These are phyloP conservation scores for Gallinago media DNA, from an alignment of 2,113 vertebrate genomes.

Conservation along the genomic window DNA sequence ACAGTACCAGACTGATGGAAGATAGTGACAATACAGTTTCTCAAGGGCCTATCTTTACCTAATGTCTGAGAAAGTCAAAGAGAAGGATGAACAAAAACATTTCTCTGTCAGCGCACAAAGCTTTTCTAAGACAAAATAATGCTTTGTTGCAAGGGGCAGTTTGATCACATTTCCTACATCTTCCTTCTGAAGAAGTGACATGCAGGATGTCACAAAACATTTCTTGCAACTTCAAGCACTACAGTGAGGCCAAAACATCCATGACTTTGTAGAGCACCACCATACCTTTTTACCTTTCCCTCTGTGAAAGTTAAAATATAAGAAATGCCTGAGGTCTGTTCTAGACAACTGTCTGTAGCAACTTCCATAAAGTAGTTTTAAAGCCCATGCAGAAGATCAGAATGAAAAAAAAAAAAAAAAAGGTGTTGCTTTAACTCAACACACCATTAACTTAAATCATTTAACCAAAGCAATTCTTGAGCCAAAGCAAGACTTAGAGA, in stretches of 20 bases:
- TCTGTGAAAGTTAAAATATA: not conserved
- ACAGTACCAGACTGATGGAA: not conserved
- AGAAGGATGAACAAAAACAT: not conserved
- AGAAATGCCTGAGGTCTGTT: not conserved
- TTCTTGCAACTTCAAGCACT: not conserved
- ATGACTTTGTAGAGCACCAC: not conserved
- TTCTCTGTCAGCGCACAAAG: not conserved
- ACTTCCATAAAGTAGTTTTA: not conserved
- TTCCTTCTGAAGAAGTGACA: not conserved
- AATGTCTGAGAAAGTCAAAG: not conserved
- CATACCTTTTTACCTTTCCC: not conserved
- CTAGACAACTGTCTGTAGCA: not conserved
- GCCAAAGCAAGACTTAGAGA: not conserved
- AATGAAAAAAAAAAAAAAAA: not conserved
- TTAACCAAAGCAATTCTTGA: not conserved
- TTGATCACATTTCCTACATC: not conserved
- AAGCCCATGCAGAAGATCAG: not conserved
- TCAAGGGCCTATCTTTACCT: not conserved
- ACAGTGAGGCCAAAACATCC: not conserved
- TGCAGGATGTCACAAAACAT: not conserved
- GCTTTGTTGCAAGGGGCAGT: not conserved
- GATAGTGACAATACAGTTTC: not conserved
- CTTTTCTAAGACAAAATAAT: not conserved
- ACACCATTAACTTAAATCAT: not conserved
- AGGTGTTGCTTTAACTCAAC: not conserved